phyloP scores from a whole-genome alignment of 1,140 invertebrate species.

The Caenorhabditis brenneri region DNA sequence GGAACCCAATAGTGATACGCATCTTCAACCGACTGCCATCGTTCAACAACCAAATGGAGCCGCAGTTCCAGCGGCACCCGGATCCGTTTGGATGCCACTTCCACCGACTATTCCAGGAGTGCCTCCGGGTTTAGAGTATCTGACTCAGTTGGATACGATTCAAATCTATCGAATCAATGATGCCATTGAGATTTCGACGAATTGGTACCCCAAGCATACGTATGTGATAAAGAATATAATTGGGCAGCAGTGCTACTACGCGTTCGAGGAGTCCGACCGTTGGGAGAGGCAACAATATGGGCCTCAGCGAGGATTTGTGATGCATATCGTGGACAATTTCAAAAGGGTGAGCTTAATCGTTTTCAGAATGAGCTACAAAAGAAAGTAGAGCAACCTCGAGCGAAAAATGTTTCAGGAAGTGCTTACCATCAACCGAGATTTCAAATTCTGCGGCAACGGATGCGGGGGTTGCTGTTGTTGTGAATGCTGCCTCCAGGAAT shows the following conservation, averaged over 20 bases:
- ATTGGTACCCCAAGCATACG: background rate
- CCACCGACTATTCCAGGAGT: background rate
- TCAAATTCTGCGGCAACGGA: background rate
- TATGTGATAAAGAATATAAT: background rate
- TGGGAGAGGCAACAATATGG: constrained; percentile 1
- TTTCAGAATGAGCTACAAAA: background rate
- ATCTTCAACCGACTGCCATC: too few species aligned
- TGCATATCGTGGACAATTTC: constrained; percentile 47
- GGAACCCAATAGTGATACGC: too few species aligned
- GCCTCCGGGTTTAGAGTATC: background rate
- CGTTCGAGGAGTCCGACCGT: background rate
- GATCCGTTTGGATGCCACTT: background rate
- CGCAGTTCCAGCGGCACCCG: background rate
- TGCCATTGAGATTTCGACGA: background rate
- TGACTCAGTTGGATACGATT: background rate
- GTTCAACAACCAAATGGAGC: too few species aligned
- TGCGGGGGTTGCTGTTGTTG: background rate
- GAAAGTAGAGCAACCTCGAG: background rate
- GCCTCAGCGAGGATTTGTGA: background rate
- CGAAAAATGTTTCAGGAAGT: background rate
- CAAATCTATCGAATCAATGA: constrained; percentile 11
- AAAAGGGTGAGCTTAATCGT: background rate
- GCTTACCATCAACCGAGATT: background rate
- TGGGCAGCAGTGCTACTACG: constrained; percentile 23
- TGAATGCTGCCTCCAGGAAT: background rate